Evolutionary conservation across 1,140 invertebrate genomes (phyloP).

Genomic region (Lordiphosa mommai): DNA sequence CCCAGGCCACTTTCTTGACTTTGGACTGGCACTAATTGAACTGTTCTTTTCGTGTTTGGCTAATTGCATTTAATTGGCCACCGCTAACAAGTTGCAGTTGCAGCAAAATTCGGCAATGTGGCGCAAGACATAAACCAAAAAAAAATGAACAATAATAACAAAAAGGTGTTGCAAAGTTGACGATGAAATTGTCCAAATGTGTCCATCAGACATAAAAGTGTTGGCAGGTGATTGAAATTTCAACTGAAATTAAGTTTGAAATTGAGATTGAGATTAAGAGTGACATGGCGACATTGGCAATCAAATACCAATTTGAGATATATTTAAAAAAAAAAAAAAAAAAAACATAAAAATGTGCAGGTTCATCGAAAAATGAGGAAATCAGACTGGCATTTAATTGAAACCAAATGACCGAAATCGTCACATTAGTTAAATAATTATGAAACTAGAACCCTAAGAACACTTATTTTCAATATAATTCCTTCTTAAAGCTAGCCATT

Average conservation of each 20-base stretch:
- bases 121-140: not conserved
- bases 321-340: not conserved
- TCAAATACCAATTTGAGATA: not conserved
- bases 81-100: slow-evolving; percentile 48
- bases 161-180: slow-evolving; percentile 10
- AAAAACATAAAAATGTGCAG: not conserved
- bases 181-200: slow-evolving; percentile 2
- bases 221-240: slow-evolving; percentile 18
- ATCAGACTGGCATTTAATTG: no score
- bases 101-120: slow-evolving; percentile 37
- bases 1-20: no score
- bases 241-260: not conserved
- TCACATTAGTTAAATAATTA: no score
- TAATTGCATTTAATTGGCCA: slow-evolving; percentile 60
- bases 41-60: slow-evolving; percentile 27
- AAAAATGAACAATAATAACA: not conserved
- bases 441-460: no score
- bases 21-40: slow-evolving; percentile 59
- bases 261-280: not conserved
- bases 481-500: no score
- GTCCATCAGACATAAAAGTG: slow-evolving; percentile 35
- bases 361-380: no score
- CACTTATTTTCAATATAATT: no score
- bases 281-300: slow-evolving; percentile 7
- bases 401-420: no score